phyloP scores from a whole-genome alignment of 2,113 vertebrate genomes.

The Mobula birostris region DNA sequence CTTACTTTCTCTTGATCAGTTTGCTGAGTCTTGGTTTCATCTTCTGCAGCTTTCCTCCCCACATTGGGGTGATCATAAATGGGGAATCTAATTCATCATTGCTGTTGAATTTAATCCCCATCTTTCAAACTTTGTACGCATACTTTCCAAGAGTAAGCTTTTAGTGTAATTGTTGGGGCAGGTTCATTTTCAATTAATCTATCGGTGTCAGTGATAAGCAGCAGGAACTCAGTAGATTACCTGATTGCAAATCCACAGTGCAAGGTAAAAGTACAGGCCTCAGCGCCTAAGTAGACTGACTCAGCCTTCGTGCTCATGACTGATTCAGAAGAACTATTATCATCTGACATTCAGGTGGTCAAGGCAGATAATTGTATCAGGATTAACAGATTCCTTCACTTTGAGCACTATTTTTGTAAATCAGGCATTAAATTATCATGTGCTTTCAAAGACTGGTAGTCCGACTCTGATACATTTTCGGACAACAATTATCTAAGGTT shows the following conservation, averaged over 20 bases:
- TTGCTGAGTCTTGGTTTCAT: not conserved
- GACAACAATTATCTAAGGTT: too few relatives aligned
- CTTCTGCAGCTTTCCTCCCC: not conserved
- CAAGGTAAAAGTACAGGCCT: not conserved
- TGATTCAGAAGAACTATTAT: too few relatives aligned
- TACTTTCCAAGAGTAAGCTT: not conserved
- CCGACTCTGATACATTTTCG: too few relatives aligned
- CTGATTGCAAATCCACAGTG: not conserved
- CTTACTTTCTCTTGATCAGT: not conserved
- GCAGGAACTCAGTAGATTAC: not conserved
- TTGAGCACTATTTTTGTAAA: too few relatives aligned
- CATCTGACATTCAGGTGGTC: too few relatives aligned
- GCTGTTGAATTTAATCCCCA: not conserved
- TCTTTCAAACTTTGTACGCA: not conserved
- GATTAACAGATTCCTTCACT: too few relatives aligned
- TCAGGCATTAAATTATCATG: too few relatives aligned
- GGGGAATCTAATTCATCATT: not conserved
- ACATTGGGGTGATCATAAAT: not conserved
- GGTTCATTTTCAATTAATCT: not conserved
- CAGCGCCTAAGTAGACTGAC: not conserved
- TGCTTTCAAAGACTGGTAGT: too few relatives aligned
- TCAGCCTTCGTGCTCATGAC: not conserved
- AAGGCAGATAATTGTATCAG: too few relatives aligned
- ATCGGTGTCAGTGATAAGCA: not conserved
- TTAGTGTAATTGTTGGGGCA: not conserved